A percentile compares a stretch with the other conserved stretches of the same genome.
These are phyloP conservation scores for Mya arenaria DNA, from an alignment of 1,140 invertebrate genomes.

Conservation along the genomic window DNA sequence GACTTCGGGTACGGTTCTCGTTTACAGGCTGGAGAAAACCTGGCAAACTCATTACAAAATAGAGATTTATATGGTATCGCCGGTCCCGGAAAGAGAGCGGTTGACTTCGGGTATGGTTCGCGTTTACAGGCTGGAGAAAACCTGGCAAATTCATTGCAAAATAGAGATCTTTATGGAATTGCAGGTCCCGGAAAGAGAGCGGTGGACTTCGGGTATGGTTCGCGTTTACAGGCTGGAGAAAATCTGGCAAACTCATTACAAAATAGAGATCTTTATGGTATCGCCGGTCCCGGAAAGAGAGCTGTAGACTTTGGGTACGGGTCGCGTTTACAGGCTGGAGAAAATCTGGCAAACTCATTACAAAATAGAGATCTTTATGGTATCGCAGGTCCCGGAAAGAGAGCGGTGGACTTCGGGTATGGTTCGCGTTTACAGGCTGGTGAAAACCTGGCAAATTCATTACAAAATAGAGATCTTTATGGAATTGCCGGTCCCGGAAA, in stretches of 20 bases:
- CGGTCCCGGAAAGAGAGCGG: conserved; percentile 8
- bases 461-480: not conserved
- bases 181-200: conserved; percentile 11
- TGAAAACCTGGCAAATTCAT: not conserved
- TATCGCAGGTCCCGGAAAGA: not conserved
- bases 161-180: not conserved
- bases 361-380: not conserved
- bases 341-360: no score
- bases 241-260: not conserved
- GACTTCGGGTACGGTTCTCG: not conserved
- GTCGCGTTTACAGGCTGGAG: no score
- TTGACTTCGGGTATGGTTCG: conserved; percentile 32
- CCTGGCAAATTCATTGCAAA: not conserved
- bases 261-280: no score
- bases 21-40: not conserved
- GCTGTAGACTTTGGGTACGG: no score
- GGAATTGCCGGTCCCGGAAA: conserved; percentile 24
- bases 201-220: not conserved
- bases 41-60: not conserved
- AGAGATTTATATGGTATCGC: not conserved
- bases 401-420: conserved; percentile 7
- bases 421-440: conserved; percentile 5
- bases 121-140: conserved; percentile 8
- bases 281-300: no score
- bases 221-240: not conserved